These are phyloP conservation scores for Brachypalpus laphriformis DNA, from an alignment of 2,888 invertebrate genomes.

Conservation along the genomic window DNA sequence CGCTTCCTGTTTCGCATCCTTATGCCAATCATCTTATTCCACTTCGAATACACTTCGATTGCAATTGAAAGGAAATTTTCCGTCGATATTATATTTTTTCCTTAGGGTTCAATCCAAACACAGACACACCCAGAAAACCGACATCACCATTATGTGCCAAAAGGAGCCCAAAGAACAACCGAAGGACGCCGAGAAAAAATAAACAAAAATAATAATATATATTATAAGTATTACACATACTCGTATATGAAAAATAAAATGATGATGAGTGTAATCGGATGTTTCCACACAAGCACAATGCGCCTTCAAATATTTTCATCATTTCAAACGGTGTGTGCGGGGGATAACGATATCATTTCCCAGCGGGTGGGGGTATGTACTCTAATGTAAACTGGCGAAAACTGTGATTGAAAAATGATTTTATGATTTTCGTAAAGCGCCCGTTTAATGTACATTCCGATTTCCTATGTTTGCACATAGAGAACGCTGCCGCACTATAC, in stretches of 20 bases:
- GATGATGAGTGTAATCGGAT: constrained; percentile 61
- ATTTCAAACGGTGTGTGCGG: background rate
- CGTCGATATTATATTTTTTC: constrained; percentile 38
- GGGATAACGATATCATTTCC: constrained; percentile 26
- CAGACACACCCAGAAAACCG: background rate
- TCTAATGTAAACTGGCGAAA: constrained; percentile 27
- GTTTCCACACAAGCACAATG: constrained; percentile 46
- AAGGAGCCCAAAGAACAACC: constrained; percentile 11
- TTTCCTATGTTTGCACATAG: constrained; percentile 32
- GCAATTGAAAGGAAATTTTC: constrained; percentile 61
- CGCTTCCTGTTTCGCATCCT: background rate
- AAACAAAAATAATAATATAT: constrained; percentile 19
- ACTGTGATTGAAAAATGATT: constrained; percentile 62
- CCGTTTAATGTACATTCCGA: constrained; percentile 48
- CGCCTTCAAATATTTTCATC: constrained; percentile 14
- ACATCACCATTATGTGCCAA: constrained; percentile 26
- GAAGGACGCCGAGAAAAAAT: background rate
- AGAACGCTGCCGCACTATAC: background rate
- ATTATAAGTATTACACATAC: constrained; percentile 1
- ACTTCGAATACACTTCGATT: constrained; percentile 36
- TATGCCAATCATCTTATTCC: background rate
- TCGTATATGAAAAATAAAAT: constrained; percentile 24
- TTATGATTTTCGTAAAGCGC: constrained; percentile 55
- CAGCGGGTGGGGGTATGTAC: background rate
- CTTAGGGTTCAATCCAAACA: constrained; percentile 33